Percentiles rank a stretch among this genome's conserved stretches.
Conservation (phyloP, 2,797 vertebrate genomes). For the Prionace glauca region DNA sequence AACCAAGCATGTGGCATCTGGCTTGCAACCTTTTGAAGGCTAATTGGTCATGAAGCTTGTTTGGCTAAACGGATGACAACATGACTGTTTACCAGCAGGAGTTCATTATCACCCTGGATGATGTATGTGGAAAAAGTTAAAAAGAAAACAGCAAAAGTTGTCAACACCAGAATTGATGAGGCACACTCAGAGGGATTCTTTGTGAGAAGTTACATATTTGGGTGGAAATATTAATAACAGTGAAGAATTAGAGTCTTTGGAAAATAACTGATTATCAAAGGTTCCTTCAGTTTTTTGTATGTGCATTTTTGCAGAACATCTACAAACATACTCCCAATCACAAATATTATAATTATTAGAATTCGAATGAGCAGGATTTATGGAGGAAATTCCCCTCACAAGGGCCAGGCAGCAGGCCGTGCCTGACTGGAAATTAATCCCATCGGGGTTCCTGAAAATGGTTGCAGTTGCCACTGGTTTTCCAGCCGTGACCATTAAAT, state of each 20-base stretch:
- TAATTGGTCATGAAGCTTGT: background rate
- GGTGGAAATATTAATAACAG: background rate
- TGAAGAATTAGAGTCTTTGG: background rate
- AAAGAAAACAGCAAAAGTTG: background rate
- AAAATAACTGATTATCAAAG: background rate
- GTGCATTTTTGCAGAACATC: background rate
- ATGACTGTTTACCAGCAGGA: conserved; percentile 23
- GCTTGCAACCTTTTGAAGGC: conserved; percentile 12
- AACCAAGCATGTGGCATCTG: background rate
- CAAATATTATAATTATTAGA: background rate
- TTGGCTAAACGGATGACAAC: background rate
- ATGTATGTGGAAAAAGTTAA: background rate
- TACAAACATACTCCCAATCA: background rate
- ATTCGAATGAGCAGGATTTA: background rate
- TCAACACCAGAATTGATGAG: background rate
- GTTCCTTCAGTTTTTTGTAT: background rate
- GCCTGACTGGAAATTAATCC: background rate
- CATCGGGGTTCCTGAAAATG: background rate
- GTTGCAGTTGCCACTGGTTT: background rate
- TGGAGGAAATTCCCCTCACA: background rate
- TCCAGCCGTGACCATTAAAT: too few relatives aligned
- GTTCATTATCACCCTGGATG: background rate
- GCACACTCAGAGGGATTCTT: background rate
- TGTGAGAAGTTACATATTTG: background rate
- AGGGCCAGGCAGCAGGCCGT: too few relatives aligned